These are phyloP conservation scores for Oxyteleia sp. DNA, from an alignment of 2,888 invertebrate species.

Conservation along the genomic window DNA sequence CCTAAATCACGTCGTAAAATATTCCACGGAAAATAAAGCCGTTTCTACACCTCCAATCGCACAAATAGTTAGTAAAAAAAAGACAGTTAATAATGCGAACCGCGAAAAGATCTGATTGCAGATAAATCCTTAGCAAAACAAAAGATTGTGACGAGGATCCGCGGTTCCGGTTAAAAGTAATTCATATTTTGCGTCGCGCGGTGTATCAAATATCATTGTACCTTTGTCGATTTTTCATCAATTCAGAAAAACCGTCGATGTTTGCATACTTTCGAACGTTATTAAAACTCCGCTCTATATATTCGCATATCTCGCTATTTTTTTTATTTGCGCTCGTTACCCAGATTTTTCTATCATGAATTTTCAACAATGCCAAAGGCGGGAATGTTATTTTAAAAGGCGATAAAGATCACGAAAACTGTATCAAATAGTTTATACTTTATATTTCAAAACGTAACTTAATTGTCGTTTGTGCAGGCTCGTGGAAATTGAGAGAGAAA, in stretches of 20 bases:
- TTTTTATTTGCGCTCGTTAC: conserved; percentile 46
- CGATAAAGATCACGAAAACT: conserved; percentile 50
- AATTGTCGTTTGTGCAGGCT: conserved; percentile 21
- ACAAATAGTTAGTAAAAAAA: no score
- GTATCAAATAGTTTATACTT: conserved; percentile 47
- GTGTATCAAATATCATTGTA: conserved; percentile 22
- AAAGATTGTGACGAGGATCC: neutral
- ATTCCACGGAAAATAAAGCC: no score
- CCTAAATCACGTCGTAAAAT: no score
- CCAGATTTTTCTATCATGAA: conserved; percentile 46
- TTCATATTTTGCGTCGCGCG: conserved; percentile 17
- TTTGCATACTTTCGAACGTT: conserved; percentile 51
- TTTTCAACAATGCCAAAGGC: conserved; percentile 42
- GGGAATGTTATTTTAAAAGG: conserved; percentile 53
- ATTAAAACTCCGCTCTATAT: conserved; percentile 42
- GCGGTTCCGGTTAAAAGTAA: neutral
- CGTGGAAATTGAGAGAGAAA: conserved; percentile 22
- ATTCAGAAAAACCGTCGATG: conserved; percentile 32
- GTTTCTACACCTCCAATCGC: no score
- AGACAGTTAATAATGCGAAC: neutral
- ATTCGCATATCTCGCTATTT: conserved; percentile 31
- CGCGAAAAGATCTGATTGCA: neutral
- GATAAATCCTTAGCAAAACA: neutral
- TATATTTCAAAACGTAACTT: conserved; percentile 38
- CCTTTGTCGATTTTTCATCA: conserved; percentile 46